These are phyloP conservation scores for Scaeva pyrastri DNA, from an alignment of 2,888 invertebrate species.

Conservation along the genomic window DNA sequence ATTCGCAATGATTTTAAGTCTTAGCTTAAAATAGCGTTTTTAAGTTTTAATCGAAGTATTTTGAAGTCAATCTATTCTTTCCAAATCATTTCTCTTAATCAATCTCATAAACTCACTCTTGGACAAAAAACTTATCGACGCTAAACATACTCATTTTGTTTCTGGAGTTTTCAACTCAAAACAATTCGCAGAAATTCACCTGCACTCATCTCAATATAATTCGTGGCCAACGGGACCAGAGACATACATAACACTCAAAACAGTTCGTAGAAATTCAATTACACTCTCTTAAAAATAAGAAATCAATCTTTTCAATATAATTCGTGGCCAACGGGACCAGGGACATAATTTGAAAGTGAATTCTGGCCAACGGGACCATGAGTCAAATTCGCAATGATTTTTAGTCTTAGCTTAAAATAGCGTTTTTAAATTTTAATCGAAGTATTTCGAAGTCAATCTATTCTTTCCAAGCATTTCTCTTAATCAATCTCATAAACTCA, in stretches of 20 bases:
- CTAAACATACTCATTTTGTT: background rate
- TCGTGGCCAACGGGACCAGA: background rate
- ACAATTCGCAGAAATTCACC: background rate
- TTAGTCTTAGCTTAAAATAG: background rate
- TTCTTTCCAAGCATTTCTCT: background rate
- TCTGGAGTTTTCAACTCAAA: background rate
- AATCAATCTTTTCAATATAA: conserved; percentile 1
- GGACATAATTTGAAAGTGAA: background rate
- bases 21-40: too few species aligned
- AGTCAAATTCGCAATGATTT: background rate
- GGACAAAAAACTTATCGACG: too few species aligned
- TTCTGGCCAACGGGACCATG: background rate
- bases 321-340: conserved; percentile 12
- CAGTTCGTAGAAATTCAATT: background rate
- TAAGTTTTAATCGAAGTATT: too few species aligned
- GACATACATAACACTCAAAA: too few species aligned
- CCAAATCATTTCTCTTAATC: too few species aligned
- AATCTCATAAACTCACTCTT: too few species aligned
- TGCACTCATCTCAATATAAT: background rate
- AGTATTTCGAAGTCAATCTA: background rate
- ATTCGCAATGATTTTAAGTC: too few species aligned
- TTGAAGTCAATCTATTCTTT: too few species aligned
- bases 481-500: background rate
- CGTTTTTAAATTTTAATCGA: background rate
- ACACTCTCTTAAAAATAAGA: background rate